A percentile compares a stretch with the other conserved stretches of the same genome.
These are phyloP conservation scores for Semnopithecus entellus DNA, from an alignment of 2,113 vertebrate species.

Conservation along the genomic window DNA sequence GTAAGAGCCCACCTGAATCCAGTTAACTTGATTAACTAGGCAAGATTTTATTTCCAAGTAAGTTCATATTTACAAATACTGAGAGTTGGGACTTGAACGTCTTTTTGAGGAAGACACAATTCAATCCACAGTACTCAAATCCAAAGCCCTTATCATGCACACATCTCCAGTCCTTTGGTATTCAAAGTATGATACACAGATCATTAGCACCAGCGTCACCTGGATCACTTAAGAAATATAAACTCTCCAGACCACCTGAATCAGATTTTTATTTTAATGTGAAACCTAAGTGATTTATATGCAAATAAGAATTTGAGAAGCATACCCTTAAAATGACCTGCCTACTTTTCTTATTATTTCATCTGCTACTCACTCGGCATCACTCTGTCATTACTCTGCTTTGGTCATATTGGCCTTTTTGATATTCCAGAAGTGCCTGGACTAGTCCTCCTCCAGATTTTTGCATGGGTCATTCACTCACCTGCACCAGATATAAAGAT, in stretches of 20 bases:
- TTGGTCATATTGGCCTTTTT: not conserved
- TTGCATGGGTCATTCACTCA: not conserved
- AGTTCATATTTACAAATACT: not conserved
- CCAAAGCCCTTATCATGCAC: not conserved
- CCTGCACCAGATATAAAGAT: not conserved
- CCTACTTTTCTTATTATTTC: not conserved
- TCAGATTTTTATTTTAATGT: not conserved
- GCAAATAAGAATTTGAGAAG: not conserved
- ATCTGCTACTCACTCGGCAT: not conserved
- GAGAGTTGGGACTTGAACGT: not conserved
- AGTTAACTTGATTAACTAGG: not conserved
- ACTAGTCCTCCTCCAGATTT: not conserved
- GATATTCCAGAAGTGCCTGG: not conserved
- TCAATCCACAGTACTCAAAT: not conserved
- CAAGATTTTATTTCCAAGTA: not conserved
- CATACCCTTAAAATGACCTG: not conserved
- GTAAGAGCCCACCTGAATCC: not conserved
- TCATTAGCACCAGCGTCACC: not conserved
- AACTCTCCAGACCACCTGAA: not conserved
- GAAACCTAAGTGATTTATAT: not conserved
- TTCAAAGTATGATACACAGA: not conserved
- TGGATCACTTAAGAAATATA: not conserved
- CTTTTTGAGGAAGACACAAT: not conserved
- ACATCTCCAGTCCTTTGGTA: not conserved
- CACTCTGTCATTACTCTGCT: not conserved